phyloP scores from a whole-genome alignment of 2,113 vertebrate genomes.

The Pampusana beccarii region DNA sequence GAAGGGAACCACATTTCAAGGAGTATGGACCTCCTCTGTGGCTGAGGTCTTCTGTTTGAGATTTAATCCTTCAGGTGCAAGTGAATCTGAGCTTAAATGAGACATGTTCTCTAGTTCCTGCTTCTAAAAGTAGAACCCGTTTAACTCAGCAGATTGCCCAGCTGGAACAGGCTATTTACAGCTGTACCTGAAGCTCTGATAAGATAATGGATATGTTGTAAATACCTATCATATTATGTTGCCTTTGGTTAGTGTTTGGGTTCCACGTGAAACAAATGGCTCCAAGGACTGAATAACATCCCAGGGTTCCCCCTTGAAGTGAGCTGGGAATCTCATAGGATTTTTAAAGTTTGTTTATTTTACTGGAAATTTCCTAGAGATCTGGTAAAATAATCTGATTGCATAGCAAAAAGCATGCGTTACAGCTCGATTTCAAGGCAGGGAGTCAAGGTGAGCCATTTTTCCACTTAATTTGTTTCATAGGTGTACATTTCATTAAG shows the following conservation, averaged over 20 bases:
- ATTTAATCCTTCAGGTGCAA: background rate
- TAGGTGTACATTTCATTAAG: slow-evolving; percentile 10
- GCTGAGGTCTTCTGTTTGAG: background rate
- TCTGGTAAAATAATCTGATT: background rate
- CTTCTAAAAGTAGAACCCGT: slow-evolving; percentile 63
- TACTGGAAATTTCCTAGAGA: slow-evolving; percentile 8
- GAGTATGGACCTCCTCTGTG: background rate
- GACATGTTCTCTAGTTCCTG: slow-evolving; percentile 17
- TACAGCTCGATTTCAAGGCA: background rate
- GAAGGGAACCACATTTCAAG: background rate
- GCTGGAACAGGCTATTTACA: slow-evolving; percentile 57
- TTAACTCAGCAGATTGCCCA: slow-evolving; percentile 54
- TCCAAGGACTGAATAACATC: slow-evolving; percentile 24
- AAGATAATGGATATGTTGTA: slow-evolving; percentile 68
- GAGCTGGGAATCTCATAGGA: background rate
- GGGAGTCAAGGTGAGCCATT: background rate
- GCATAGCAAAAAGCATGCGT: background rate
- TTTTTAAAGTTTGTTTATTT: slow-evolving; percentile 1
- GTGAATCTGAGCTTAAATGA: slow-evolving; percentile 24
- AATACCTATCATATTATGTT: slow-evolving; percentile 62
- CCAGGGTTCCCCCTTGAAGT: background rate
- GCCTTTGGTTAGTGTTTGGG: slow-evolving; percentile 38
- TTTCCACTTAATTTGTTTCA: slow-evolving; percentile 9
- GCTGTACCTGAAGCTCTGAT: slow-evolving; percentile 65
- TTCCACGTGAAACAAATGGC: slow-evolving; percentile 12